Evolutionary conservation across 2,113 vertebrate genomes (phyloP).

Genomic region (Lasiurus borealis): DNA sequence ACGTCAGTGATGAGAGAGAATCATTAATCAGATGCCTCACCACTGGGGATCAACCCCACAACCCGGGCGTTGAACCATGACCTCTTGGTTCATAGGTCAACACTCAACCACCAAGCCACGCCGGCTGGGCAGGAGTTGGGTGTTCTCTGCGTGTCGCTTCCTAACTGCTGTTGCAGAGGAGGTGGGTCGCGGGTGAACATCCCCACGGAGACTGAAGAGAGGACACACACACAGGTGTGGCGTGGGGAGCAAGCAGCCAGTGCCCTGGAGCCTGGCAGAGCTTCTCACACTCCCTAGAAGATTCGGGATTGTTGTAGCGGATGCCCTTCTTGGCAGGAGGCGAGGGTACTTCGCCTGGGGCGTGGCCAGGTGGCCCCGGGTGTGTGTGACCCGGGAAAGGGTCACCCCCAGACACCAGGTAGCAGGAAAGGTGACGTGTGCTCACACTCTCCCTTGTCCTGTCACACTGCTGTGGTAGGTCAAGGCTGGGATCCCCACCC

Average conservation of each 20-base stretch:
- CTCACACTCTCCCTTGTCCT: background rate
- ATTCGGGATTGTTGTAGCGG: slow-evolving; percentile 74
- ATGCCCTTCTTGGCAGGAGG: slow-evolving; percentile 66
- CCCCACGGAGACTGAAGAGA: slow-evolving; percentile 68
- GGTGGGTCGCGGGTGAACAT: background rate
- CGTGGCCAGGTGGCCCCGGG: background rate
- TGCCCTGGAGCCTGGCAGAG: slow-evolving; percentile 62
- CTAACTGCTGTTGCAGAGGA: background rate
- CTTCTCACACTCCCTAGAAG: slow-evolving; percentile 78
- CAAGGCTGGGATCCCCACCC: background rate
- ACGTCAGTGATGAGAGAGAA: too few species aligned
- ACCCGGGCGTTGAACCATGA: too few species aligned
- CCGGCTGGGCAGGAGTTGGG: background rate
- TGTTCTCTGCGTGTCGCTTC: background rate
- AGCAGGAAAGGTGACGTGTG: rapidly evolving
- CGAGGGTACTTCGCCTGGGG: slow-evolving; percentile 24
- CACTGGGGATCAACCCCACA: too few species aligned
- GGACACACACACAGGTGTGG: too few species aligned
- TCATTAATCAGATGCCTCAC: too few species aligned
- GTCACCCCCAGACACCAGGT: rapidly evolving
- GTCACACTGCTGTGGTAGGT: background rate
- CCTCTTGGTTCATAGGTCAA: too few species aligned
- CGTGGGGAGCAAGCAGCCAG: background rate
- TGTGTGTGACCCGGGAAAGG: background rate
- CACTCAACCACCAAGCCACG: too few species aligned